Percentiles rank a stretch among this genome's conserved stretches.
Evolutionary conservation across 2,797 vertebrate species (phyloP).

Genomic region (Sebastolobus alascanus): DNA sequence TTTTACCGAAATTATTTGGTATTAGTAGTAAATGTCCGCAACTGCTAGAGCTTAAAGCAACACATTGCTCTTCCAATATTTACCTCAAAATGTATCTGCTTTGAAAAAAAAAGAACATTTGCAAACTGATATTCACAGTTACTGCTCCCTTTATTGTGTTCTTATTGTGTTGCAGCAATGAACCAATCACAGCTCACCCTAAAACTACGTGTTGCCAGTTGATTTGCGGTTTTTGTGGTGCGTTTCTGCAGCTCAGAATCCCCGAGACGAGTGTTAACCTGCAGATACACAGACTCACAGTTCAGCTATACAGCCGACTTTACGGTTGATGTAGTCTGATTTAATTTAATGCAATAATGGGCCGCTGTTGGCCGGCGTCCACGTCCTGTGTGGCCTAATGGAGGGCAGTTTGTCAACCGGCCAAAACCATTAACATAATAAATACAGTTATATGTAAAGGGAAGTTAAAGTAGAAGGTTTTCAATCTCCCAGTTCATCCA

Average conservation of each 20-base stretch:
- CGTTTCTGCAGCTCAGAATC: neutral
- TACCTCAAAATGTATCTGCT: too few relatives aligned
- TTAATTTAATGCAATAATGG: constrained; percentile 24
- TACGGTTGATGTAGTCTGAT: neutral
- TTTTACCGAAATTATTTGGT: too few relatives aligned
- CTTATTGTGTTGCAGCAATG: neutral
- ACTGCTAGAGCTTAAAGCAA: too few relatives aligned
- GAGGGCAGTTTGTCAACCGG: constrained; percentile 10
- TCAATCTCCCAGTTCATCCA: neutral
- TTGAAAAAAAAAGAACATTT: neutral
- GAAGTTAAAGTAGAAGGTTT: neutral
- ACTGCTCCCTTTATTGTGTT: neutral
- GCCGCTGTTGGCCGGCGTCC: constrained; percentile 20
- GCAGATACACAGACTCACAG: neutral
- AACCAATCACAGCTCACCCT: neutral
- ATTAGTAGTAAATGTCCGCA: too few relatives aligned
- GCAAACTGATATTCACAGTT: neutral
- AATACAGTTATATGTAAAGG: neutral
- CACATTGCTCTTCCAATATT: too few relatives aligned
- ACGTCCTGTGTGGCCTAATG: constrained; percentile 17
- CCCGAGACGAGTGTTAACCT: neutral
- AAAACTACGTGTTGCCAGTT: neutral
- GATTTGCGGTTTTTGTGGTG: neutral
- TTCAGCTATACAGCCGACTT: neutral
- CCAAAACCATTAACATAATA: constrained; percentile 23